Base-by-base conservation (phyloP, 2,113 vertebrate genomes). In the Perccottus glenii region DNA sequence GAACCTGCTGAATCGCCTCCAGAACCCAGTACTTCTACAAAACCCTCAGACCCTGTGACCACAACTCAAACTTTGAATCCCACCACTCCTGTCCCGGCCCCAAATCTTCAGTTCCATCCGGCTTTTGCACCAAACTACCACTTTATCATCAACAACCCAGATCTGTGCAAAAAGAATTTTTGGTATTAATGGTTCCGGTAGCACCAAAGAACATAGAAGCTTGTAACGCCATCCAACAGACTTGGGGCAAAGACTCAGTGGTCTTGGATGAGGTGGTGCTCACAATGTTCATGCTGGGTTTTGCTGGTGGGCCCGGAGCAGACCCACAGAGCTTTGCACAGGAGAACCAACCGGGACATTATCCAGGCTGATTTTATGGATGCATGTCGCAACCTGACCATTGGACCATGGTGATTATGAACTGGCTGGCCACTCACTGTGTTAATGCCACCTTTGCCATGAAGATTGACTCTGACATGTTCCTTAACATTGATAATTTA, bases 401-500 rank as follows among this genome's bases (percentile, higher is more conserved):
- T 92, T 5, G 94, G 82, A 95, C 93, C 2, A 70, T 94, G 76
- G 91, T 95, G 88, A 93, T 94, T 1, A 64, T 96, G 91, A 83
- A 88, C 81, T 95, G 95, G 95, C 79, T 95, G 43, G 82, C 65
- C 51, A 87, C 78, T 2, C 81, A 35, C 67, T 96, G 94, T 66
- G 74, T 85, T 9, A 80, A 70, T 2, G 93, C 93, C 43, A 81
- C 91, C 0, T 99, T 95, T 0, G 94, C 94, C 59, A 98, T 98
- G 96, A 98, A 99, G 92, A 89, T 96, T 0, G 96, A 99, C 89
- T 97, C 96, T 0, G 97, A 99, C 83, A 96, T 98, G 94, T 99
- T 97, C 88, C 88, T 97, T 59, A 98, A 98, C 50, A 89, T 95
- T 3, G 94, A 97, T 2, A 98, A 98, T 73, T 87, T 99, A 77